Base-by-base conservation (phyloP, 1,140 invertebrate species). In the Neodiprion pinetum region DNA sequence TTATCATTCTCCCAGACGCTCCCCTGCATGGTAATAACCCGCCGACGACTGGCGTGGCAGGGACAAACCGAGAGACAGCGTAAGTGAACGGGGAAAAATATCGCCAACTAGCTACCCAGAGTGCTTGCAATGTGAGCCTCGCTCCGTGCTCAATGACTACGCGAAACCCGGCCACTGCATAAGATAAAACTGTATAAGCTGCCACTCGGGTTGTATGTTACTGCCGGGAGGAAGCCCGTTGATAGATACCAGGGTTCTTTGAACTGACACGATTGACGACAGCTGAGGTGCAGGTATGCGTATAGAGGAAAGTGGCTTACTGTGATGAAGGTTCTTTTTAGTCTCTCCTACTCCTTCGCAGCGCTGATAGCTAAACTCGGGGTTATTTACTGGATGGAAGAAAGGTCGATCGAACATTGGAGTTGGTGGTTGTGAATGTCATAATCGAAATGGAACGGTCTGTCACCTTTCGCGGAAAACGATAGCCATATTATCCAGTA, bases 1-100 rank as follows among this genome's bases (percentile, higher is more conserved):
- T 61, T 61, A 61, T 61, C 53, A 61, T 61, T 61, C 53, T 61
- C 53, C 53, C 53, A 61, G 53, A 61, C 53, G 53, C 53, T 61
- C 53, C 53, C 1, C n/a, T 61, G 53, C 11, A 61, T 61, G 53
- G 53, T 61, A 61, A 61, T 61, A 61, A 61, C 11, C 11, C 53
- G n/a, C 53, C 5, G n/a, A 12, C 53, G 53, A 61, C 53, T 12
- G 11, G n/a, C 9, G 8, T 17, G 11, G 53, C 53, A 17, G n/a
- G 53, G 11, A 61, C 53, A 61, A 14, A 61, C 53, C 53, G 53
- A 61, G 53, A 0, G n/a, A 61, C 11, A 61, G 53, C 53, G 53
- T 61, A 61, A 61, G 53, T 61, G 53, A 61, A 61, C 53, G 53
- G 53, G 53, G 11, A 14, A 61, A 61, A 61, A 61, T 61, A 61